Evolutionary conservation across 92 coral and sea anemone species (phyloP).

Genomic region (Isaurus tuberculatus): DNA sequence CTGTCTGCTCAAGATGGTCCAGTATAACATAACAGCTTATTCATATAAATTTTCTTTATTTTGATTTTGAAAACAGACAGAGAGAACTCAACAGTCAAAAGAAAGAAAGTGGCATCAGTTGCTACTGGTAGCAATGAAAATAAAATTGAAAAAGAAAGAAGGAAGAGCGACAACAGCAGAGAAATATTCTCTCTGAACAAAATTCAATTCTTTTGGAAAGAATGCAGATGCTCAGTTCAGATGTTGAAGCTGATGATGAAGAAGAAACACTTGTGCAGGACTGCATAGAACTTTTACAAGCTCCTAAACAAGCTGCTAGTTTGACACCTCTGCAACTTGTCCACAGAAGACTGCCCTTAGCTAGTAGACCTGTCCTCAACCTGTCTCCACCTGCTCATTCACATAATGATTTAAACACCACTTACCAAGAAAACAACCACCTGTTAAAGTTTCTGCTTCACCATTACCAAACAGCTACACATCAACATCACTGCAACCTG

Average conservation of each 20-base stretch:
- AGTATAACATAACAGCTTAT: not conserved
- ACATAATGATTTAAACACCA: not conserved
- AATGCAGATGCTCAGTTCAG: not conserved
- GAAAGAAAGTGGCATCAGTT: not conserved
- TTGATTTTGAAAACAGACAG: not conserved
- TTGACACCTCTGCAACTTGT: slow-evolving; percentile 1
- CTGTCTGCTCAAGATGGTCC: too few species aligned
- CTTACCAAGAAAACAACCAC: not conserved
- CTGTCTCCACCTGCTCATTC: not conserved
- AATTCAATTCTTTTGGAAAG: not conserved
- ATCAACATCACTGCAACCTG: not conserved
- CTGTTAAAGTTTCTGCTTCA: not conserved
- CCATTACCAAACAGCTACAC: not conserved
- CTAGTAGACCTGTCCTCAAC: slow-evolving; percentile 3
- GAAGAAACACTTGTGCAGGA: not conserved
- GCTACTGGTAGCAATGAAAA: not conserved
- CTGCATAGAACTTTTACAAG: not conserved
- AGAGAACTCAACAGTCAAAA: not conserved
- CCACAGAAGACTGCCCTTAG: not conserved
- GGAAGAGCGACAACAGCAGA: not conserved
- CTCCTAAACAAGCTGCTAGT: not conserved
- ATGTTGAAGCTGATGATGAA: not conserved
- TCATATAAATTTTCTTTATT: not conserved
- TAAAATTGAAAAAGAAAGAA: not conserved
- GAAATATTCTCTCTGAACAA: not conserved